Evolutionary conservation across 2,888 invertebrate species (phyloP).

Genomic region (Altica lythri): DNA sequence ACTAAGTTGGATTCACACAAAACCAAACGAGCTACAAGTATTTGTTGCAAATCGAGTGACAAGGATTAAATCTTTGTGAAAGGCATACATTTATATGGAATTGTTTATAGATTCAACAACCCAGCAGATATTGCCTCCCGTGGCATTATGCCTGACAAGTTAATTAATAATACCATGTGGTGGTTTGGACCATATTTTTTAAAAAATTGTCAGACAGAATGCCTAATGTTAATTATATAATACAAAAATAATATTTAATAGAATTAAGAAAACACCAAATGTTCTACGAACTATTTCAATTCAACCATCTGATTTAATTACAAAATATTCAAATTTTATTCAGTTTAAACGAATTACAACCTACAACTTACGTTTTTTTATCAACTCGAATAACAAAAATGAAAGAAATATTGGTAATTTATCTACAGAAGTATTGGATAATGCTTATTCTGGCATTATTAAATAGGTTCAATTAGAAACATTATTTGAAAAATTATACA

Average conservation of each 20-base stretch:
- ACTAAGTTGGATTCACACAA: conserved; percentile 12
- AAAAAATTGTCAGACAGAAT: background rate
- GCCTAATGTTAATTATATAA: conserved; percentile 7
- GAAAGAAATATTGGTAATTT: background rate
- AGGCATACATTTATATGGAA: conserved; percentile 11
- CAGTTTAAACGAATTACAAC: background rate
- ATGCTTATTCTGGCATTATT: background rate
- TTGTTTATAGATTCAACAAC: conserved; percentile 18
- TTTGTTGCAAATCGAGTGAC: conserved; percentile 24
- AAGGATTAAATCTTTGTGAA: conserved; percentile 12
- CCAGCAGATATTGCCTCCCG: conserved; percentile 22
- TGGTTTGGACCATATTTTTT: conserved; percentile 25
- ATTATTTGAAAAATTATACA: background rate
- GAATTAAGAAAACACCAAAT: too few relatives aligned
- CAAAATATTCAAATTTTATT: background rate
- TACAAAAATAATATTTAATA: background rate
- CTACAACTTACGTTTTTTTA: too few relatives aligned
- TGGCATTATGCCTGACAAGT: conserved; percentile 6
- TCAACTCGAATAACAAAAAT: background rate
- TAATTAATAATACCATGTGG: conserved; percentile 7
- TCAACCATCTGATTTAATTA: background rate
- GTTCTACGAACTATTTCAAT: too few relatives aligned
- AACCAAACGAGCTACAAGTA: conserved; percentile 5
- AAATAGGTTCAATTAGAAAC: background rate
- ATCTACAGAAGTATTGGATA: background rate